Evolutionary conservation across 1,140 invertebrate genomes (phyloP), one percentile per base, ranked within the genome.

Genomic region (Drosophila pandora): DNA sequence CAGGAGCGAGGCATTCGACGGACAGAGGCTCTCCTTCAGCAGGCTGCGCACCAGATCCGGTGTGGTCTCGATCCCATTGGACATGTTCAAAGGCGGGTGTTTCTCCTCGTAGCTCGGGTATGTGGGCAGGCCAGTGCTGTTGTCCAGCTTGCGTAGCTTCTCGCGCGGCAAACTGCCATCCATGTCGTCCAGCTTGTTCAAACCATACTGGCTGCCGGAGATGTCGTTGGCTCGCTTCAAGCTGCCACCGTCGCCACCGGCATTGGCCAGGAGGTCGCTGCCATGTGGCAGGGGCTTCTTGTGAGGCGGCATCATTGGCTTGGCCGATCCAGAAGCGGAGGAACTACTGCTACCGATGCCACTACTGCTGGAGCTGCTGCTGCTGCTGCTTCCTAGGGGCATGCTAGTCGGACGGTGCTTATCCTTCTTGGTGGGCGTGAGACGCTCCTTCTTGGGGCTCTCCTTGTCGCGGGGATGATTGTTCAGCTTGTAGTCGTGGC

Each of bases 51-150:
- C 91, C 53, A 92, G 37, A 73, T 92, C 91, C 8, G 91, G 91
- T 52, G 90, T 91, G 0, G 91, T 92, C 70, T 91, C 91, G 17
- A 91, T 91, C 7, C 90, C 90, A 48, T 91, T 91, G 17, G 79
- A 69, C 56, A 87, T 87, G 22, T 80, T 83, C 10, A 87, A 17
- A 0, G 82, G 75, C 21, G 82, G 63, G 65, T 87, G 82, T 43
- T 87, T 87, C 3, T 88, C 84, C 43, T 88, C 84, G 23, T 78
- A 71, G 23, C 49, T 58, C 0, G 78, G 37, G 23, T 76, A 84
- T 2, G 69, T 59, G 0, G 80, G 63, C 50, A 84, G 6, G 0
- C 81, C 68, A 1, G 13, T 54, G 30, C 37, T 75, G 23, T 47
- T 88, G 34, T 91, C 90, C 49, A 91, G 30, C 63, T 91, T 91